Evolutionary conservation across 92 coral and sea anemone species (phyloP).

Genomic region (Actinernus sp.): DNA sequence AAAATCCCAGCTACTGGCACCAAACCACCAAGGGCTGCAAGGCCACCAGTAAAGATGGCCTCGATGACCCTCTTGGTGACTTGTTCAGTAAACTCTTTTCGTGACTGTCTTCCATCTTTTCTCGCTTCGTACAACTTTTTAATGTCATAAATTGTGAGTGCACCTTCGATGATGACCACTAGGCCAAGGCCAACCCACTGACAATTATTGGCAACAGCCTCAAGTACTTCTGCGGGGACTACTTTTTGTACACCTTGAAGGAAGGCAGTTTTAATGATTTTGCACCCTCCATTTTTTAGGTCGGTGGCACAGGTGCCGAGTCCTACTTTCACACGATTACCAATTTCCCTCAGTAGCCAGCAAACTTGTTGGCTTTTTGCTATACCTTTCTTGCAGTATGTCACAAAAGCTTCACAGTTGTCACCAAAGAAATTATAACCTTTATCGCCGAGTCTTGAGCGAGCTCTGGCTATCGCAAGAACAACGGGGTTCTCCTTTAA

Average conservation of each 20-base stretch:
- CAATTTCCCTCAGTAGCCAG: conserved; percentile 19
- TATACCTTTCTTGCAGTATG: conserved; percentile 20
- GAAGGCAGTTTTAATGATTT: neutral
- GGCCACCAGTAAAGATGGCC: conserved; percentile 11
- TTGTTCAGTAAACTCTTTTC: conserved; percentile 13
- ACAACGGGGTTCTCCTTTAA: conserved; percentile 12
- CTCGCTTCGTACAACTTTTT: conserved; percentile 16
- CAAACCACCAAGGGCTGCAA: conserved; percentile 22
- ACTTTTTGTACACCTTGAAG: too few relatives aligned
- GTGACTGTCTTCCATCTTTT: conserved; percentile 6
- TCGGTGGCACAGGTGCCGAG: neutral
- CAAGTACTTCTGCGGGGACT: conserved; percentile 9
- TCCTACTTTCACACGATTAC: neutral
- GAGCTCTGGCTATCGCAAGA: conserved; percentile 32
- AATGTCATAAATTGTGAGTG: conserved; percentile 7
- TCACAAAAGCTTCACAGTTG: conserved; percentile 26
- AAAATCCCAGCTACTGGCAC: conserved; percentile 6
- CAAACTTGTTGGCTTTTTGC: conserved; percentile 35
- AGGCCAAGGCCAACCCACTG: conserved; percentile 25
- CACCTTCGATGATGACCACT: conserved; percentile 25
- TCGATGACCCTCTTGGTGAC: conserved; percentile 12
- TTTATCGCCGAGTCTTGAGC: conserved; percentile 26
- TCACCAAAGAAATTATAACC: conserved; percentile 10
- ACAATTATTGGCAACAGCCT: neutral
- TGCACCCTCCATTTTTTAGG: conserved; percentile 1